Base-by-base conservation (phyloP, 1,140 invertebrate species). In the Saccostrea echinata region DNA sequence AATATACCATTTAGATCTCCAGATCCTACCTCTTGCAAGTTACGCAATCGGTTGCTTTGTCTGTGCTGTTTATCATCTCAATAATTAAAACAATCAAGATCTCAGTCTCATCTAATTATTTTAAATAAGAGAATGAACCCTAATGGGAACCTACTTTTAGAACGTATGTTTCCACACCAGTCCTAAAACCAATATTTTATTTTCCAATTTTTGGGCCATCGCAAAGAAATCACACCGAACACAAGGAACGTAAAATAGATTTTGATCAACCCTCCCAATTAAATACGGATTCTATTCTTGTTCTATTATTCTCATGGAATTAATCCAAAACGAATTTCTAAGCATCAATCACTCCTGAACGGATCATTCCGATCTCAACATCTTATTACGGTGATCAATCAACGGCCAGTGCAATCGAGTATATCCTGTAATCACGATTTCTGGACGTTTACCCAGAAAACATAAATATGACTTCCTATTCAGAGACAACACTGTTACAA, bases 381-480 rank as follows among this genome's bases (percentile, higher is more conserved):
- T 76, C 68, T 76, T 76, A 76, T 76, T 76, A 33, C 68, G 33
- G 68, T 76, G 68, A 76, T 76, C 68, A 76, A 76, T 76, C 68
- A 76, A 76, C 30, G 68, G 27, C 27, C 68, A 76, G 24, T 33
- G 24, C 68, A 27, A 76, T 76, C 68, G 27, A 76, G 30, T 76
- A 30, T 24, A 33, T 64, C 68, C 68, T 2, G 27, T 76, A 76
- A 76, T 76, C 68, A 76, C 24, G 68, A 27, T 12, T 27, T 71
- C 27, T 30, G 27, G 30, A 76, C 68, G 27, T 76, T 76, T 61
- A 21, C 55, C 11, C 12, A 76, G 27, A 30, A 71, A 61, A 61
- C 55, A 61, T 61, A 61, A 61, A 61, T 61, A 61, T 61, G 55
- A 61, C 55, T 61, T 61, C 18, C 55, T 61, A 61, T 61, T 61